phyloP scores from a whole-genome alignment of 2,113 vertebrate species.

The Aleadryas rufinucha region DNA sequence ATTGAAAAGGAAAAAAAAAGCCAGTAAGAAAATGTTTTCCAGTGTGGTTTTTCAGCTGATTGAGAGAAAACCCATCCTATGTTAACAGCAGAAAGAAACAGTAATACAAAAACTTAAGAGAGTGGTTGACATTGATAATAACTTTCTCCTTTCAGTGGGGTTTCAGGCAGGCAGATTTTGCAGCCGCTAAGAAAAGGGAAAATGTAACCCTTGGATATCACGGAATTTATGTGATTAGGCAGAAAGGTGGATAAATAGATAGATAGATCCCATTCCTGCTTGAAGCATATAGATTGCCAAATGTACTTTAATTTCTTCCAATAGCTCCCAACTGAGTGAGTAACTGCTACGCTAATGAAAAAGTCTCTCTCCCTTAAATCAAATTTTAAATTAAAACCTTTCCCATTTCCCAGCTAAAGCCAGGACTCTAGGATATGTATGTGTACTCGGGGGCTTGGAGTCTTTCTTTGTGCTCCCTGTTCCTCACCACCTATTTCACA shows the following conservation, averaged over 20 bases:
- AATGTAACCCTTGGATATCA: not conserved
- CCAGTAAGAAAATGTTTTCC: not conserved
- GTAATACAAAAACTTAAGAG: not conserved
- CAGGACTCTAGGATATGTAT: constrained; percentile 31
- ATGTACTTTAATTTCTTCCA: constrained; percentile 73
- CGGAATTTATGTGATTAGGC: constrained; percentile 55
- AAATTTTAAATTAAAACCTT: constrained; percentile 74
- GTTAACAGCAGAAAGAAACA: not conserved
- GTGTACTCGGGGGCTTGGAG: not conserved
- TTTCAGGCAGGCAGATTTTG: constrained; percentile 20
- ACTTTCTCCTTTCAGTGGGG: not conserved
- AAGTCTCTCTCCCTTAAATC: constrained; percentile 64
- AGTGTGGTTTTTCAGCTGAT: not conserved
- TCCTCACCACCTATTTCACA: constrained; percentile 14
- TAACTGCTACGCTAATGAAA: constrained; percentile 67
- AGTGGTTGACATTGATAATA: not conserved
- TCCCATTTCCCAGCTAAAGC: constrained; percentile 64
- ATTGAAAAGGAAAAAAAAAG: not conserved
- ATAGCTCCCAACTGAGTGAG: constrained; percentile 69
- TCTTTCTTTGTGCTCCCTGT: constrained; percentile 8
- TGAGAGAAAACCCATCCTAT: not conserved
- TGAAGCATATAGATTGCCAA: constrained; percentile 69
- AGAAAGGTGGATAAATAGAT: constrained; percentile 65
- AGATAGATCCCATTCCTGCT: constrained; percentile 56
- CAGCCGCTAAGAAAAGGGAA: not conserved